These are phyloP conservation scores for Adineta ricciae DNA, from an alignment of 2,888 invertebrate genomes.

Conservation along the genomic window DNA sequence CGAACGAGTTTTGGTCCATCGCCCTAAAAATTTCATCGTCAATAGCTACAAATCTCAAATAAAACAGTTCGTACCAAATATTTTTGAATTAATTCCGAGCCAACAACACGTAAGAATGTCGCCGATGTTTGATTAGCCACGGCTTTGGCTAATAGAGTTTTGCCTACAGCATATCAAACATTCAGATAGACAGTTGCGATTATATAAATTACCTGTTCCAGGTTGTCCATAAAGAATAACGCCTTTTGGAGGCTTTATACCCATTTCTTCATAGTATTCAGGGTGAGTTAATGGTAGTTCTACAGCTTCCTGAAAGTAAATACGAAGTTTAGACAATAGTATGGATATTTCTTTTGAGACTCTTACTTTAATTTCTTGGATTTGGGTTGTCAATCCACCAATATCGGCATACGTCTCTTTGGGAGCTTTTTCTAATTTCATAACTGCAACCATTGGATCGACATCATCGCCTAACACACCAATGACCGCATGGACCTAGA, in stretches of 20 bases:
- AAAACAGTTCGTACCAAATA: conserved; percentile 57
- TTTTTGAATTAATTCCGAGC: conserved; percentile 95
- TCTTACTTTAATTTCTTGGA: conserved; percentile 74
- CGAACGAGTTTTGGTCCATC: conserved; percentile 96
- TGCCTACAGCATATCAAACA: conserved; percentile 46
- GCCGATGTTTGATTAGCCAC: conserved; percentile 99
- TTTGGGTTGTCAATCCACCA: conserved; percentile 89
- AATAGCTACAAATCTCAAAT: too few relatives aligned
- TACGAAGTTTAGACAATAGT: too few relatives aligned
- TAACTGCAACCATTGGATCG: conserved; percentile 99
- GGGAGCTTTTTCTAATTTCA: conserved; percentile 98
- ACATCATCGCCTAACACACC: conserved; percentile 97
- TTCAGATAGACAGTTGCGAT: neutral
- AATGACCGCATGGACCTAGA: conserved; percentile 72
- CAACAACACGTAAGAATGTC: conserved; percentile 92
- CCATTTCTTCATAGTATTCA: conserved; percentile 99
- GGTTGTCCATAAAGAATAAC: conserved; percentile 95
- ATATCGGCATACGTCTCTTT: conserved; percentile 99
- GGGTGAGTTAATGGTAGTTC: conserved; percentile 96
- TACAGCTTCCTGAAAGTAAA: conserved; percentile 65
- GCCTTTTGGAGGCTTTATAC: conserved; percentile 96
- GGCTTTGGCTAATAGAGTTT: conserved; percentile 91
- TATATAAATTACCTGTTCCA: conserved; percentile 72
- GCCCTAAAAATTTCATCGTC: conserved; percentile 55
- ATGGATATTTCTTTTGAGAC: too few relatives aligned